Conservation (phyloP, 2,888 invertebrate species). For the Volucella inanis region DNA sequence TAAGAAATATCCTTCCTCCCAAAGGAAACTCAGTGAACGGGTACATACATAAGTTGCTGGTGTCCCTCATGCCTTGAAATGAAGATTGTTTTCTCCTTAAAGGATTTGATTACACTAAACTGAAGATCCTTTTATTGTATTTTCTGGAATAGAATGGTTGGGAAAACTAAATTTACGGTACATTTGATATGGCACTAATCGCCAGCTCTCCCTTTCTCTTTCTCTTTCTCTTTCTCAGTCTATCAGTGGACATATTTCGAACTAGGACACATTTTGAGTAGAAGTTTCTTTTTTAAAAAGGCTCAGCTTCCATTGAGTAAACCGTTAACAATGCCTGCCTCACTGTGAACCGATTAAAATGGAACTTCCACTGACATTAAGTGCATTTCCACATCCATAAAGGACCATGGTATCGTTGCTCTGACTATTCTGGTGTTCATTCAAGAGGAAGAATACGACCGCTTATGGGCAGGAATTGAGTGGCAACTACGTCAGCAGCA, state of each 20-base stretch:
- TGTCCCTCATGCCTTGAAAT: neutral
- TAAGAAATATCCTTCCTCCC: constrained; percentile 57
- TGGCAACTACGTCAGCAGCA: constrained; percentile 57
- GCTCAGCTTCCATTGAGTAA: constrained; percentile 53
- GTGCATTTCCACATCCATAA: constrained; percentile 56
- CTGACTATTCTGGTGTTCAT: constrained; percentile 15
- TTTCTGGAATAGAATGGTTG: constrained; percentile 4
- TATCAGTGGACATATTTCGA: neutral
- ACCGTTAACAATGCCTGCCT: constrained; percentile 47
- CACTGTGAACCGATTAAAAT: constrained; percentile 49
- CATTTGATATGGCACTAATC: constrained; percentile 56
- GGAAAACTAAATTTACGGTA: constrained; percentile 47
- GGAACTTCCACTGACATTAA: constrained; percentile 56
- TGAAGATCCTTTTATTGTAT: constrained; percentile 20
- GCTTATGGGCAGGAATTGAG: constrained; percentile 53
- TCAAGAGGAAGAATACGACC: constrained; percentile 34
- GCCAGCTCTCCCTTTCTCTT: neutral
- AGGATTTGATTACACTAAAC: constrained; percentile 39
- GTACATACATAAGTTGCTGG: constrained; percentile 6
- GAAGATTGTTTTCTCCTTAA: neutral
- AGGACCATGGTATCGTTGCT: constrained; percentile 26
- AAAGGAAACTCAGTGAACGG: neutral
- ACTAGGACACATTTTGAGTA: constrained; percentile 10
- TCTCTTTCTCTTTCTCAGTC: neutral
- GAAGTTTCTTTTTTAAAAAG: constrained; percentile 24